These are phyloP conservation scores for Sebastes taczanowskii DNA, from an alignment of 2,797 vertebrate genomes.

Conservation along the genomic window DNA sequence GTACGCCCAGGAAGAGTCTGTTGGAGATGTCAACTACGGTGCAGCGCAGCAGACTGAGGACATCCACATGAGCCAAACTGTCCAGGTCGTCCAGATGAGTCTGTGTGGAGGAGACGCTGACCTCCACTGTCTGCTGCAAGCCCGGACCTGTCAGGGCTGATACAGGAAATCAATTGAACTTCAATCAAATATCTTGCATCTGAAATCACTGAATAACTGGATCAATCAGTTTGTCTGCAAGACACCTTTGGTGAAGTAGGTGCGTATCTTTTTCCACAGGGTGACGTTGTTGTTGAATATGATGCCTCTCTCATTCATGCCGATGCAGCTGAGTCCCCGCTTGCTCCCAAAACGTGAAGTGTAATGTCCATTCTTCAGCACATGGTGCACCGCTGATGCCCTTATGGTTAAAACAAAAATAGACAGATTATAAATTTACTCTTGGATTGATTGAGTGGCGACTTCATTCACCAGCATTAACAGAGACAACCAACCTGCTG, in stretches of 20 bases:
- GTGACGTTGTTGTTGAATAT: conserved; percentile 93
- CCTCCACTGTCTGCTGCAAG: conserved; percentile 84
- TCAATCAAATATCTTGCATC: not conserved
- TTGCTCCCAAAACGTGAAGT: conserved; percentile 91
- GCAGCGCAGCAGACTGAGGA: conserved; percentile 88
- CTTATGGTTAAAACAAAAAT: conserved; percentile 60
- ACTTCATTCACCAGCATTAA: not conserved
- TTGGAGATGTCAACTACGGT: conserved; percentile 94
- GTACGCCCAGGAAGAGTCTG: conserved; percentile 88
- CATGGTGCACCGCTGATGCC: conserved; percentile 88
- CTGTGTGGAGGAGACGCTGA: conserved; percentile 85
- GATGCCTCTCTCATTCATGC: conserved; percentile 94
- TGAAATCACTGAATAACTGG: not conserved
- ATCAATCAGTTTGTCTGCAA: not conserved
- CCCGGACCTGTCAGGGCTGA: conserved; percentile 91
- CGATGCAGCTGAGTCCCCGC: conserved; percentile 88
- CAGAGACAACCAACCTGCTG: conserved; percentile 86
- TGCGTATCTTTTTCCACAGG: conserved; percentile 88
- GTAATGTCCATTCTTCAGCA: conserved; percentile 89
- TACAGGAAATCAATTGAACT: not conserved
- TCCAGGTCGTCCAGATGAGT: conserved; percentile 85
- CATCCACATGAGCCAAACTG: conserved; percentile 77
- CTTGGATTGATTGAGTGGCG: not conserved
- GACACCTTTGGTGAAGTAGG: conserved; percentile 91
- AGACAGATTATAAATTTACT: not conserved